Evolutionary conservation across 2,113 vertebrate species (phyloP).

Genomic region (Gymnobelideus leadbeateri): DNA sequence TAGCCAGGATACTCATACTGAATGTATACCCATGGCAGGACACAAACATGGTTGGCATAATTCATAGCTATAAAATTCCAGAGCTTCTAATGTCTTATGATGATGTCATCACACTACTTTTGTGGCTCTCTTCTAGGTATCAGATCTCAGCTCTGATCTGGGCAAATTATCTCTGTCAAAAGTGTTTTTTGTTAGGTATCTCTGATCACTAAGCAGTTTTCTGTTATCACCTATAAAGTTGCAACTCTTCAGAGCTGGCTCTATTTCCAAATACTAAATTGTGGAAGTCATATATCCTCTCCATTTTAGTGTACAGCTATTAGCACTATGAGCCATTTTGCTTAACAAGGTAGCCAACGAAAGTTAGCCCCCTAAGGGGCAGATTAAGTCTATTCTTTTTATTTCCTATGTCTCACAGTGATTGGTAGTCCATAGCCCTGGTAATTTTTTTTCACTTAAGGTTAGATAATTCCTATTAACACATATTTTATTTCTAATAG

Average conservation of each 20-base stretch:
- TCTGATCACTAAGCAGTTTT: background rate
- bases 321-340: too few relatives aligned
- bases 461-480: background rate
- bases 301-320: too few relatives aligned
- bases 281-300: too few relatives aligned
- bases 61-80: background rate
- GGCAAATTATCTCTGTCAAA: background rate
- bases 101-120: background rate
- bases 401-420: background rate
- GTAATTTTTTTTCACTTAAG: background rate
- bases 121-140: background rate
- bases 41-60: background rate
- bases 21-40: background rate
- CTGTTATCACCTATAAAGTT: background rate
- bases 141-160: background rate
- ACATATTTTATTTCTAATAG: background rate
- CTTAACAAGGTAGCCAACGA: background rate
- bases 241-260: background rate
- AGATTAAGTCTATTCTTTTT: background rate
- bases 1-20: background rate
- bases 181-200: background rate
- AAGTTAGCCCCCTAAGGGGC: background rate
- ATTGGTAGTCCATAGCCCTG: background rate
- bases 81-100: background rate
- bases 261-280: background rate